Conservation (phyloP, 2,113 vertebrate genomes). For the Lampris incognitus region DNA sequence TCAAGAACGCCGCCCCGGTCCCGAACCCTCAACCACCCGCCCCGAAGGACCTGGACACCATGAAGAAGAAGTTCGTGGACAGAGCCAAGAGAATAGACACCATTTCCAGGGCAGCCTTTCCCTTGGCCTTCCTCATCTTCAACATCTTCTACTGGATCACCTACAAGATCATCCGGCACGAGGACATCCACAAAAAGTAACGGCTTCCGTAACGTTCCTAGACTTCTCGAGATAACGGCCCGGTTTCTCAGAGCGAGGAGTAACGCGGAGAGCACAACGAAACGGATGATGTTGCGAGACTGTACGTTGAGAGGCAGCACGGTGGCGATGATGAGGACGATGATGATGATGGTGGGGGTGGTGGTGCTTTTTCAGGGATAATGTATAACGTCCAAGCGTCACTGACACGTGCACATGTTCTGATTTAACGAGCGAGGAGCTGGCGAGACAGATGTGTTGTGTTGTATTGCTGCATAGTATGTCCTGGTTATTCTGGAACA, state of each 20-base stretch:
- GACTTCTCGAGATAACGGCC: background rate
- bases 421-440: constrained; percentile 44
- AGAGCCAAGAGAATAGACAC: constrained; percentile 98
- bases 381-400: constrained; percentile 50
- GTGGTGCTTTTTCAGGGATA: constrained; percentile 76
- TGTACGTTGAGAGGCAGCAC: constrained; percentile 40
- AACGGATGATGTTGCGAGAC: constrained; percentile 10
- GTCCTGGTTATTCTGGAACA: constrained; percentile 26
- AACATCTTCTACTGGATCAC: constrained; percentile 99
- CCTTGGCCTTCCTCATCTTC: constrained; percentile 98
- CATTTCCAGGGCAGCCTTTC: constrained; percentile 95
- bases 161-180: constrained; percentile 98
- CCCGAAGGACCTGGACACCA: constrained; percentile 90
- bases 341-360: background rate
- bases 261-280: constrained; percentile 34
- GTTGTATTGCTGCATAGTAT: constrained; percentile 55
- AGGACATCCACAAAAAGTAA: constrained; percentile 92
- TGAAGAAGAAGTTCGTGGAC: constrained; percentile 98
- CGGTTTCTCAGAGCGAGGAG: constrained; percentile 68
- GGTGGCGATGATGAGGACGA: background rate
- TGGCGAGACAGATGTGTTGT: constrained; percentile 48
- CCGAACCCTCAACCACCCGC: constrained; percentile 78
- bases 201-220: constrained; percentile 52
- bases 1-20: constrained; percentile 86
- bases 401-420: constrained; percentile 45